These are phyloP conservation scores for Heliconius charithonia DNA, from an alignment of 2,888 invertebrate species.

Conservation along the genomic window DNA sequence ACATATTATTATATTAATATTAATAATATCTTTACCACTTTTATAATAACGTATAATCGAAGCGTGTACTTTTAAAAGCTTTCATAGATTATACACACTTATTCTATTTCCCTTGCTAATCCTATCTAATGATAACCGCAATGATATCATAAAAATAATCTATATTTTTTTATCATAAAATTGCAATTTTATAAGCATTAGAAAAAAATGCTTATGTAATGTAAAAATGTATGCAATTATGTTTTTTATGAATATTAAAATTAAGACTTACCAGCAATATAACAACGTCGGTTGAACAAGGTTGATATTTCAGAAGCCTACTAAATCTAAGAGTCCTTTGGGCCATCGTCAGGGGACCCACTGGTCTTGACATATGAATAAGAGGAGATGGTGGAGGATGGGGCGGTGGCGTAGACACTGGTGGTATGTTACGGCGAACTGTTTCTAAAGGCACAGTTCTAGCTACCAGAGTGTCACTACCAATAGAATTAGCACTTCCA, in stretches of 20 bases:
- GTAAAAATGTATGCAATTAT: not conserved
- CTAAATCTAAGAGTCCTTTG: conserved; percentile 88
- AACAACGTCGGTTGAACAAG: conserved; percentile 79
- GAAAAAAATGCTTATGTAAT: not conserved
- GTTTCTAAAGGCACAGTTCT: conserved; percentile 89
- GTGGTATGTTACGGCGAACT: conserved; percentile 80
- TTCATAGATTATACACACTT: conserved; percentile 29
- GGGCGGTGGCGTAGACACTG: conserved; percentile 77
- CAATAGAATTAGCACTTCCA: conserved; percentile 87
- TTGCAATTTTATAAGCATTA: conserved; percentile 16
- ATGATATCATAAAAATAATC: conserved; percentile 8
- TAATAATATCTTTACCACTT: not conserved
- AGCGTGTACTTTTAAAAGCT: conserved; percentile 31
- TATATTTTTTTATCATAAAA: conserved; percentile 17
- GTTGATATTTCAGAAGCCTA: conserved; percentile 86
- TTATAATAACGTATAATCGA: conserved; percentile 1
- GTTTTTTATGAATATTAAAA: not conserved
- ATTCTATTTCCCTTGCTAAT: conserved; percentile 20
- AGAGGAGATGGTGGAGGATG: conserved; percentile 71
- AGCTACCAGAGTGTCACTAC: conserved; percentile 88
- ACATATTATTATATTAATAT: not conserved
- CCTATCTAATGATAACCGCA: conserved; percentile 32
- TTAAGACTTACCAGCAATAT: conserved; percentile 71
- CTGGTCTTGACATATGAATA: conserved; percentile 72
- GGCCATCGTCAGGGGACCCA: conserved; percentile 86